Conservation (phyloP, 2,113 vertebrate genomes). For the Corythornis madagascariensis region DNA sequence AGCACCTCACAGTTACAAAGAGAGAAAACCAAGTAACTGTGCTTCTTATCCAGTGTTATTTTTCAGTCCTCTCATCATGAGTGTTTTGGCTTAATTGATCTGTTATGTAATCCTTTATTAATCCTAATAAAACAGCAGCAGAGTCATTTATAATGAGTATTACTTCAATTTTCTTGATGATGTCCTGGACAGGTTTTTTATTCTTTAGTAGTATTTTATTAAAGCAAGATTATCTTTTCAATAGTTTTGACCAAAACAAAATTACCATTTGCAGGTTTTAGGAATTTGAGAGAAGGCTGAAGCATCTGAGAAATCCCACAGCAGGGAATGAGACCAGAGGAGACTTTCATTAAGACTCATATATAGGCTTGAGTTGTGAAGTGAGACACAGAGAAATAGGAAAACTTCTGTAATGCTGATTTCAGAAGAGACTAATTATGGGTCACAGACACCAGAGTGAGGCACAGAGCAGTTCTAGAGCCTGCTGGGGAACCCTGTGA, state of each 20-base stretch:
- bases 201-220: neutral
- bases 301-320: neutral
- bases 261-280: neutral
- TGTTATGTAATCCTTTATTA: neutral
- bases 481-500: neutral
- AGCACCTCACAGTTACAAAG: neutral
- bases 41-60: neutral
- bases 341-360: neutral
- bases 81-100: neutral
- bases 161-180: neutral
- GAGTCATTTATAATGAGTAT: neutral
- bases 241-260: neutral
- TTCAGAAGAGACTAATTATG: neutral
- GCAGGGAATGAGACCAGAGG: neutral
- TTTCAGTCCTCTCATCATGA: neutral
- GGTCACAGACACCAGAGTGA: neutral
- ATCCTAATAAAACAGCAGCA: neutral
- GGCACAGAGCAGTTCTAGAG: neutral
- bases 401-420: neutral
- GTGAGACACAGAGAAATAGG: neutral
- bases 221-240: neutral
- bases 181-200: neutral
- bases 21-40: neutral
- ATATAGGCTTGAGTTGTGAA: neutral
- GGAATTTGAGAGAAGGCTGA: neutral